Conservation (phyloP, 2,113 vertebrate species). For the Phasianus colchicus region DNA sequence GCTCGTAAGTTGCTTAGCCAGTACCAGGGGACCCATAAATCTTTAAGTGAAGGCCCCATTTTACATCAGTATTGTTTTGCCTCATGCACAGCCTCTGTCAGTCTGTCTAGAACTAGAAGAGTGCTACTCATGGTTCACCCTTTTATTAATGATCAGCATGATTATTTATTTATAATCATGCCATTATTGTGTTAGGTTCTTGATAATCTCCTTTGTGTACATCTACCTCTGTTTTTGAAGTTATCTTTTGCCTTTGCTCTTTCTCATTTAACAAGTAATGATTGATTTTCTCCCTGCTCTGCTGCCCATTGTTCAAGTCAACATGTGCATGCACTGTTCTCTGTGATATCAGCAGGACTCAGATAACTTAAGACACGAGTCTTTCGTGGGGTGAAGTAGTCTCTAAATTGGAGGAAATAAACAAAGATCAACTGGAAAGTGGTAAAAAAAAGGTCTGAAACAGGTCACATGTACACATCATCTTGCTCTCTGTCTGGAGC, state of each 20-base stretch:
- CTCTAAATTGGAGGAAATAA: neutral
- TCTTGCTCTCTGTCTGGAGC: neutral
- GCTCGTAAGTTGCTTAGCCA: neutral
- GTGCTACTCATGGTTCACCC: neutral
- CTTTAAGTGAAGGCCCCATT: neutral
- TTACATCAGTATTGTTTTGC: neutral
- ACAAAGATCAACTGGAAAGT: neutral
- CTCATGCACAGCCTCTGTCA: neutral
- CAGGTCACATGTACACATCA: fast-evolving
- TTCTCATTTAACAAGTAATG: neutral
- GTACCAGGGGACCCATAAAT: neutral
- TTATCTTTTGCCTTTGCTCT: neutral
- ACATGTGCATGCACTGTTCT: fast-evolving
- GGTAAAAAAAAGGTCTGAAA: neutral
- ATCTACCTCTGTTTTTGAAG: neutral
- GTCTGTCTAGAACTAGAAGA: neutral
- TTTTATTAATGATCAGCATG: neutral
- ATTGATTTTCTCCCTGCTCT: neutral
- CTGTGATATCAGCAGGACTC: neutral
- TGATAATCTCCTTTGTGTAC: fast-evolving
- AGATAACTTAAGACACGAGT: neutral
- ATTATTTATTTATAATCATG: neutral
- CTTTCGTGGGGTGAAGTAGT: neutral
- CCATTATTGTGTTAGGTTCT: neutral
- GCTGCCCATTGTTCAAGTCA: neutral